Evolutionary conservation across 53 echinoderm and acorn worm genomes (phyloP).

Genomic region (Apostichopus leukothele): DNA sequence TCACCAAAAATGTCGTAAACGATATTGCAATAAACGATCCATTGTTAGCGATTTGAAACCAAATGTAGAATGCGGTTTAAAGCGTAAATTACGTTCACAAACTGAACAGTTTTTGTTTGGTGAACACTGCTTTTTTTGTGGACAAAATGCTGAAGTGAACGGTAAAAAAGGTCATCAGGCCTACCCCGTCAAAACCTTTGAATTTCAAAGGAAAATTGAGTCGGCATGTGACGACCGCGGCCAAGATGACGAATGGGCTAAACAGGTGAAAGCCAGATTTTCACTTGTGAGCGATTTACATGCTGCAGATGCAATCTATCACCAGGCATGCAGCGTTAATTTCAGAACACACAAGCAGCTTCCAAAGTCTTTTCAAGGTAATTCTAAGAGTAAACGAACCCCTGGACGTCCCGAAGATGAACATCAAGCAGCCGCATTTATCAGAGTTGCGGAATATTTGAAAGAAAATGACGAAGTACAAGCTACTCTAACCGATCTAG

Average conservation of each 20-base stretch:
- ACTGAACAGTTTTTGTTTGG: not conserved
- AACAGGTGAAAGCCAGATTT: not conserved
- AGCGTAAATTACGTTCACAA: slow-evolving; percentile 19
- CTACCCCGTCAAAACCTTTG: slow-evolving; percentile 38
- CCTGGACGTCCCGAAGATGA: too few relatives aligned
- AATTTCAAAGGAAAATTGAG: slow-evolving; percentile 34
- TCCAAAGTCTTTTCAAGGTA: too few relatives aligned
- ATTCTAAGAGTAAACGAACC: too few relatives aligned
- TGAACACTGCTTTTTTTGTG: slow-evolving; percentile 46
- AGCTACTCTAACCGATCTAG: too few relatives aligned
- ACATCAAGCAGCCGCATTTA: too few relatives aligned
- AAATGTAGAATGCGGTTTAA: not conserved
- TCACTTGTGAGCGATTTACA: not conserved
- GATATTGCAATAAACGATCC: slow-evolving; percentile 4
- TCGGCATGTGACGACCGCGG: slow-evolving; percentile 7
- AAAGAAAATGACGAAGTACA: too few relatives aligned
- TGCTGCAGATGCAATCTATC: too few relatives aligned
- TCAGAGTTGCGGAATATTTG: too few relatives aligned
- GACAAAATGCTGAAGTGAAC: not conserved
- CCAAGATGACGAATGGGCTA: slow-evolving; percentile 31
- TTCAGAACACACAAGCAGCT: too few relatives aligned
- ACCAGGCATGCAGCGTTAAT: too few relatives aligned
- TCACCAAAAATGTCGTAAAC: not conserved
- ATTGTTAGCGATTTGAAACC: slow-evolving; percentile 12
- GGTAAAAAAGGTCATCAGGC: not conserved